Evolutionary conservation across 2,113 vertebrate species (phyloP).

Genomic region (Percopsis transmontana): DNA sequence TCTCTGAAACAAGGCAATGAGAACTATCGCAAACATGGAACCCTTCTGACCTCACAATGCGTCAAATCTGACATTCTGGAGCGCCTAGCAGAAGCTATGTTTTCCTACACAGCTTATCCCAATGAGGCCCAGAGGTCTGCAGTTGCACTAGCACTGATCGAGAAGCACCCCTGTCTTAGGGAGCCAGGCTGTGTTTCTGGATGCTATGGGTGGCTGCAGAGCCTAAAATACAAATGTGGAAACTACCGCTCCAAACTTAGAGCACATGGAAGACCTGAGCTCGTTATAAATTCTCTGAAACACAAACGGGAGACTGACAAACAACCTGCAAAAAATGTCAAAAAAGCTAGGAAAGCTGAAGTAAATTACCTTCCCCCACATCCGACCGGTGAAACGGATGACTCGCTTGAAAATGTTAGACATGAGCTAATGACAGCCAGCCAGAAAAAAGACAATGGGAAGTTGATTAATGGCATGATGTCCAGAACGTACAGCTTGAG

Average conservation of each 20-base stretch:
- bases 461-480: conserved; percentile 14
- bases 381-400: background rate
- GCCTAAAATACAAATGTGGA: conserved; percentile 39
- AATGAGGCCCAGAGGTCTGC: conserved; percentile 16
- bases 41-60: background rate
- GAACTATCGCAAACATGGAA: conserved; percentile 19
- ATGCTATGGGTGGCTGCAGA: conserved; percentile 33
- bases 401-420: background rate
- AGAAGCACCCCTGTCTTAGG: conserved; percentile 42
- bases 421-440: background rate
- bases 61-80: conserved; percentile 33
- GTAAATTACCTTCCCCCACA: conserved; percentile 30
- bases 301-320: conserved; percentile 20
- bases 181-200: conserved; percentile 38
- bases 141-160: conserved; percentile 12
- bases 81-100: conserved; percentile 25
- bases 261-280: conserved; percentile 32
- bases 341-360: conserved; percentile 30
- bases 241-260: conserved; percentile 40
- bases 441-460: background rate
- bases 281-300: conserved; percentile 34
- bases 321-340: conserved; percentile 33
- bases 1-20: conserved; percentile 29
- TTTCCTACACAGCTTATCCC: conserved; percentile 33
- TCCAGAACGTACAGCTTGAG: conserved; percentile 12